Conservation (phyloP, 2,888 invertebrate genomes). For the Drosophila gaucha region DNA sequence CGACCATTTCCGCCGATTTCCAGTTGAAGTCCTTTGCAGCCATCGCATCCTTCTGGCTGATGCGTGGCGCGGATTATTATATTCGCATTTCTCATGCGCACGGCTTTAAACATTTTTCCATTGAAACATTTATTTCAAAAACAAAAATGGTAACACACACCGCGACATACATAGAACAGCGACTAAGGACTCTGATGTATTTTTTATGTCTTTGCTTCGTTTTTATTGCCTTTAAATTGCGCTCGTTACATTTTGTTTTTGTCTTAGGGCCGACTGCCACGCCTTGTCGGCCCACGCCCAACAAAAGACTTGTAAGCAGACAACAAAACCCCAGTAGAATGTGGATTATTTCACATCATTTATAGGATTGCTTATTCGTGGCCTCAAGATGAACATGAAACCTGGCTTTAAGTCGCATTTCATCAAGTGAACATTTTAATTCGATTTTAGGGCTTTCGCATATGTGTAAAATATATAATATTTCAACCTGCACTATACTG, state of each 20-base stretch:
- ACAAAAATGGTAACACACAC: constrained; percentile 23
- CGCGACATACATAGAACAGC: constrained; percentile 1
- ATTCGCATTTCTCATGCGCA: constrained; percentile 73
- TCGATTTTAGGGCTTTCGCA: not conserved
- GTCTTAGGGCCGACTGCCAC: constrained; percentile 1
- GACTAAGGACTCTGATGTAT: constrained; percentile 66
- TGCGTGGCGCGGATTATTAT: constrained; percentile 67
- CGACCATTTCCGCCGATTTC: constrained; percentile 65
- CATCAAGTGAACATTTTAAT: constrained; percentile 11
- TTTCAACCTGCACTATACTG: too few species aligned
- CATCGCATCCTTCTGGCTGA: constrained; percentile 25
- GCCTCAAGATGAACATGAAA: constrained; percentile 15
- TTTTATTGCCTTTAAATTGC: constrained; percentile 76
- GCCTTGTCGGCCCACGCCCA: constrained; percentile 4
- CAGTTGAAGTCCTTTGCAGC: constrained; percentile 56
- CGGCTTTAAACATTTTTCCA: constrained; percentile 55
- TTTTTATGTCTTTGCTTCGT: constrained; percentile 66
- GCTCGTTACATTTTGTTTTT: constrained; percentile 58
- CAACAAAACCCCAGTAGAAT: constrained; percentile 25
- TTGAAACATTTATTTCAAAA: constrained; percentile 58
- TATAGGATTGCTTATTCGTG: constrained; percentile 7
- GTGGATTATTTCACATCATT: constrained; percentile 39
- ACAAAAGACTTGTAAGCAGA: constrained; percentile 25
- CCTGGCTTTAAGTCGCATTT: constrained; percentile 9
- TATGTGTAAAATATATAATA: not conserved